These are phyloP conservation scores for Indicator maculatus DNA, from an alignment of 2,113 vertebrate genomes.

Conservation along the genomic window DNA sequence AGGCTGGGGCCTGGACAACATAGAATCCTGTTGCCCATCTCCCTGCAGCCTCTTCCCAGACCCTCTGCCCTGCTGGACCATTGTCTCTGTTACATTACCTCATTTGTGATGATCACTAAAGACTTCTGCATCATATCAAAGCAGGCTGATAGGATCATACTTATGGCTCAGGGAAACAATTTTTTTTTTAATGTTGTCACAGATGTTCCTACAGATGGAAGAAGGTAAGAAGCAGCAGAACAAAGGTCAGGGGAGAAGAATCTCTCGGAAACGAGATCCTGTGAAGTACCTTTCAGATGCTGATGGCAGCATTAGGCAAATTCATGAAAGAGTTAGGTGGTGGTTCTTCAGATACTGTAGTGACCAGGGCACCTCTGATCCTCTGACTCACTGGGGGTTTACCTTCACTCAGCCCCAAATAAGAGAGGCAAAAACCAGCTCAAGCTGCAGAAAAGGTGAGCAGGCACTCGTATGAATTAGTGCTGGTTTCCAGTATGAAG, in stretches of 20 bases:
- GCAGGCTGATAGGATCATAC: neutral
- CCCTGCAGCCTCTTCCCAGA: neutral
- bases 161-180: neutral
- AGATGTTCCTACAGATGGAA: neutral
- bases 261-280: neutral
- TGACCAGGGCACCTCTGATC: neutral
- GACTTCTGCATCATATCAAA: too few species aligned
- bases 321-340: neutral
- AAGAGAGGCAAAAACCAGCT: neutral
- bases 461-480: rapidly evolving
- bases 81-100: neutral
- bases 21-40: neutral
- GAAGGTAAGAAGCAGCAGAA: neutral
- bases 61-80: neutral
- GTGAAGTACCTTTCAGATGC: neutral
- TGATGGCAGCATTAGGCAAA: neutral
- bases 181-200: neutral
- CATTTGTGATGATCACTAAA: neutral
- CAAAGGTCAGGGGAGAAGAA: neutral
- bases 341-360: neutral
- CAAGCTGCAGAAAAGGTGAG: neutral
- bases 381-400: neutral
- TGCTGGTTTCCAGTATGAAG: neutral
- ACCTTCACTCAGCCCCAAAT: neutral
- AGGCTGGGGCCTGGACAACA: neutral